A percentile compares a stretch with the other conserved stretches of the same genome.
Evolutionary conservation across 2,113 vertebrate species (phyloP).

Genomic region (Carassius auratus): DNA sequence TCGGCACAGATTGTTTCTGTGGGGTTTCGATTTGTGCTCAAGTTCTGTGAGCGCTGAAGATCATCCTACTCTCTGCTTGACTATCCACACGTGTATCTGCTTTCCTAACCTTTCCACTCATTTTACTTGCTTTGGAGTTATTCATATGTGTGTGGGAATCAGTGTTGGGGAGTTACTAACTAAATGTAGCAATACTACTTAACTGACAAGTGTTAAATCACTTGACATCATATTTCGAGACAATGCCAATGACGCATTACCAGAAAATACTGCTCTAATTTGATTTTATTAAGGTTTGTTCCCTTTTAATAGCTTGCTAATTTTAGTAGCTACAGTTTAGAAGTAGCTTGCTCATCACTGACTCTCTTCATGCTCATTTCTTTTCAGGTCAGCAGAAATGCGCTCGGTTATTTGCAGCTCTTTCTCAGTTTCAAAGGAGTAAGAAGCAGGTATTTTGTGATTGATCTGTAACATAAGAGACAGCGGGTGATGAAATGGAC

Average conservation of each 20-base stretch:
- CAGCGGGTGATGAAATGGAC: neutral
- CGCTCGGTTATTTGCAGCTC: neutral
- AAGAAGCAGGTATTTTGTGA: neutral
- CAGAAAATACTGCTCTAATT: neutral
- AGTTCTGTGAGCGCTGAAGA: conserved; percentile 19
- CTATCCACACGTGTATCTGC: conserved; percentile 16
- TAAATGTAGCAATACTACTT: neutral
- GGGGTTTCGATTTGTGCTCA: conserved; percentile 36
- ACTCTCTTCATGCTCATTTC: neutral
- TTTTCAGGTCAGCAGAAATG: neutral
- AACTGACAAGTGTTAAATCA: neutral
- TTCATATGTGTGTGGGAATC: neutral
- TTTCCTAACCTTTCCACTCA: neutral
- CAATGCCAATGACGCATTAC: neutral
- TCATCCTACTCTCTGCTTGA: conserved; percentile 11
- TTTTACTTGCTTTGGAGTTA: neutral
- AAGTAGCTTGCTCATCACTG: neutral
- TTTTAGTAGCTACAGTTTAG: neutral
- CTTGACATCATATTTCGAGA: neutral
- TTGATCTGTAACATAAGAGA: conserved; percentile 18
- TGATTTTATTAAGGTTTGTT: neutral
- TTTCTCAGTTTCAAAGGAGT: neutral
- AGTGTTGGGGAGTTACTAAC: neutral
- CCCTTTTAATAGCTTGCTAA: neutral
- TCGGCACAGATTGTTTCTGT: conserved; percentile 38